Evolutionary conservation across 1,140 invertebrate species (phyloP).

Genomic region (Megathymus violae): DNA sequence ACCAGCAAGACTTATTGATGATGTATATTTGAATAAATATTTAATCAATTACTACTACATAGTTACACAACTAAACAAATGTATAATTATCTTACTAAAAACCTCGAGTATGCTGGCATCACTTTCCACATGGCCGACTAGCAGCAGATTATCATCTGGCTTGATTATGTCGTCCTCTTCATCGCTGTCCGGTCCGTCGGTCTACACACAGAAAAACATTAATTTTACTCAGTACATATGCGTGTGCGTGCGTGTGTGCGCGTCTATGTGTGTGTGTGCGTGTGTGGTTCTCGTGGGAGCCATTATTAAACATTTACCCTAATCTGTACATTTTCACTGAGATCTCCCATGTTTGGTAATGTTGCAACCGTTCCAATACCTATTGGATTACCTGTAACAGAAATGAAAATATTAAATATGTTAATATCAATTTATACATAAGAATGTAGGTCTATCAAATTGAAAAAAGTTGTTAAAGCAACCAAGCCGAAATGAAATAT

Average conservation of each 20-base stretch:
- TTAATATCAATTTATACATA: no score
- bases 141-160: constrained; percentile 94
- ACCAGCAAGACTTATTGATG: no score
- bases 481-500: no score
- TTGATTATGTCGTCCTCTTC: constrained; percentile 96
- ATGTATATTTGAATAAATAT: no score
- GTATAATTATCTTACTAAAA: constrained; percentile 86
- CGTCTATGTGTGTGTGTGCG: background rate
- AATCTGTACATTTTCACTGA: constrained; percentile 78
- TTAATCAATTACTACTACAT: no score
- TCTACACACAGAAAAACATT: constrained; percentile 56
- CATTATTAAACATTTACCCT: no score
- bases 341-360: constrained; percentile 75
- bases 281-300: no score
- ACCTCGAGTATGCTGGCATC: constrained; percentile 94
- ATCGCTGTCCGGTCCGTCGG: constrained; percentile 91
- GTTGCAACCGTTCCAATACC: constrained; percentile 78
- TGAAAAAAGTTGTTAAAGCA: no score
- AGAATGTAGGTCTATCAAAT: no score
- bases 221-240: background rate
- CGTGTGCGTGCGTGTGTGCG: background rate
- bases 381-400: constrained; percentile 67
- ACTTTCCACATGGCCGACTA: constrained; percentile 93
- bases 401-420: constrained; percentile 32
- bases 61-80: background rate